A percentile compares a stretch with the other conserved stretches of the same genome.
Conservation (phyloP, 2,113 vertebrate genomes). For the Nasalis larvatus region DNA sequence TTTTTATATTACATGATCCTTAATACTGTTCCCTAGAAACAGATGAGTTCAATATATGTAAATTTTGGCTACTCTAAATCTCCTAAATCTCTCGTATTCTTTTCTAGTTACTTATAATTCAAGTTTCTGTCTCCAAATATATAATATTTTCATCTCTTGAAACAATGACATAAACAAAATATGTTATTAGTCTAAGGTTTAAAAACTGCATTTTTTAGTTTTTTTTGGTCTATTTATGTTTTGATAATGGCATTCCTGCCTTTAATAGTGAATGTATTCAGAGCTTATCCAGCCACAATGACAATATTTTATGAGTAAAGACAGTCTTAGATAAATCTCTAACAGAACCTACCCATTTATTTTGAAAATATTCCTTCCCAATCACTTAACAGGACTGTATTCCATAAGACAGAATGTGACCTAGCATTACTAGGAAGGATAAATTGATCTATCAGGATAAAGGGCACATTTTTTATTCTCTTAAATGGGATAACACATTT, state of each 20-base stretch:
- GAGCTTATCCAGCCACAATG: background rate
- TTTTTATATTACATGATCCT: background rate
- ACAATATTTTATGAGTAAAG: slow-evolving; percentile 2
- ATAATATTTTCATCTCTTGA: slow-evolving; percentile 20
- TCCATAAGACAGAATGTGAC: background rate
- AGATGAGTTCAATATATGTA: background rate
- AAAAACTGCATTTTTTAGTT: background rate
- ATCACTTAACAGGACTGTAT: background rate
- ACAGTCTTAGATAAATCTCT: background rate
- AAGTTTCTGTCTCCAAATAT: background rate
- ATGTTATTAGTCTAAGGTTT: background rate
- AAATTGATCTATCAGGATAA: background rate
- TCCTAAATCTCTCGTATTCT: background rate
- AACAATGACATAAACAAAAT: background rate
- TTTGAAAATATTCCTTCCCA: background rate
- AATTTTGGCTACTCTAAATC: background rate
- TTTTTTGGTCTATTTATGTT: background rate
- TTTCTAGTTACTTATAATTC: background rate
- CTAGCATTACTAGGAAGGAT: background rate
- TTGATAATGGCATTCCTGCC: background rate
- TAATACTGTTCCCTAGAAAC: background rate
- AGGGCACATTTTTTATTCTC: background rate
- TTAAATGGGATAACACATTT: background rate
- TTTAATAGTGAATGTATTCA: background rate
- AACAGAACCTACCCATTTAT: background rate